A percentile compares a stretch with the other conserved stretches of the same genome.
These are phyloP conservation scores for Philaenus spumarius DNA, from an alignment of 1,140 invertebrate genomes.

Conservation along the genomic window DNA sequence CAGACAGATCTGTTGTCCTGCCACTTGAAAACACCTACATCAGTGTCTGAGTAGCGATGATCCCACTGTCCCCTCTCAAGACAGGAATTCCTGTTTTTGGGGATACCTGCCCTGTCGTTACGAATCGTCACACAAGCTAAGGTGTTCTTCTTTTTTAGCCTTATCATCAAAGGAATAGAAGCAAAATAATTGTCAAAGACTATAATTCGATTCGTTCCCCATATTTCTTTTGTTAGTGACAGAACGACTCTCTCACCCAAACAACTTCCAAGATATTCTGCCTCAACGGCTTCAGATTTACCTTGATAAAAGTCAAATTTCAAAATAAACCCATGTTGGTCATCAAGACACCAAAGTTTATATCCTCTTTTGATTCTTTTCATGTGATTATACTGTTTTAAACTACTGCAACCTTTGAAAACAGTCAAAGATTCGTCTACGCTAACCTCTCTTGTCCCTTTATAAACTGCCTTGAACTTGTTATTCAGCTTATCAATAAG, in stretches of 20 bases:
- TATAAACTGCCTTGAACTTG: conserved; percentile 14
- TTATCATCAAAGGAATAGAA: conserved; percentile 20
- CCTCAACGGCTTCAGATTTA: conserved; percentile 18
- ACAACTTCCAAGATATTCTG: conserved; percentile 1
- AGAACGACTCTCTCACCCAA: conserved; percentile 21
- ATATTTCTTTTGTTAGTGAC: conserved; percentile 12
- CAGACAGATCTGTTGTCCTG: conserved; percentile 18
- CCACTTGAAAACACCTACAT: conserved; percentile 18
- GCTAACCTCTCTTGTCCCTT: conserved; percentile 16
- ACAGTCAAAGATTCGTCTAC: conserved; percentile 21
- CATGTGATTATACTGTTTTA: no score
- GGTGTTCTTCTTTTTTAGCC: conserved; percentile 15
- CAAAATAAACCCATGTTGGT: conserved; percentile 18
- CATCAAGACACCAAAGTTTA: conserved; percentile 21
- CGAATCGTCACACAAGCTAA: conserved; percentile 23
- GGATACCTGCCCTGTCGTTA: conserved; percentile 14
- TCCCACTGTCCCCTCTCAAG: conserved; percentile 16
- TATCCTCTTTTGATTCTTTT: no score
- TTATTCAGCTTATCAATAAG: conserved; percentile 12
- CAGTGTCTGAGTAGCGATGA: conserved; percentile 15
- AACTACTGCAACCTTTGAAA: conserved; percentile 23
- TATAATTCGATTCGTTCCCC: conserved; percentile 6
- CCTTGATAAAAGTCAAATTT: conserved; percentile 23
- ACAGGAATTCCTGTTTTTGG: neutral
- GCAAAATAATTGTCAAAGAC: conserved; percentile 25